These are phyloP conservation scores for Poliocrania exsul DNA, from an alignment of 2,797 vertebrate genomes.

Conservation along the genomic window DNA sequence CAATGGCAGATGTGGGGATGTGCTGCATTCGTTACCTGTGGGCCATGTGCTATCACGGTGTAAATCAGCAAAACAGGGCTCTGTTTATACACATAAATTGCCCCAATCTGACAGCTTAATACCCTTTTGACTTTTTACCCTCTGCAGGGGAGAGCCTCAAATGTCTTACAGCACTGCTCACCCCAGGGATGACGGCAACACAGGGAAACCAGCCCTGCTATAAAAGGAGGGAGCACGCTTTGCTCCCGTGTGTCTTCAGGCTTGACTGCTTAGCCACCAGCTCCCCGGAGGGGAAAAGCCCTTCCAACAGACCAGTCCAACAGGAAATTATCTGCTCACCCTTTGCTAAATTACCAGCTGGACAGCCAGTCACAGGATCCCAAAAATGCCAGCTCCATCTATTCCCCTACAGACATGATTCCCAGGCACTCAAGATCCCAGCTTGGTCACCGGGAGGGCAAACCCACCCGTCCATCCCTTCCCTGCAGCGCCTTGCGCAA, in stretches of 20 bases:
- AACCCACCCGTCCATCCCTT: not conserved
- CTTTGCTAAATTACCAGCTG: conserved; percentile 50
- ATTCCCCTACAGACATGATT: conserved; percentile 44
- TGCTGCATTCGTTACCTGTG: conserved; percentile 66
- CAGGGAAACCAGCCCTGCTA: not conserved
- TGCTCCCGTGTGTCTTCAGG: conserved; percentile 41
- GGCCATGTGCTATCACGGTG: conserved; percentile 65
- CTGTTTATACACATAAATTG: conserved; percentile 74
- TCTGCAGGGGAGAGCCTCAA: conserved; percentile 57
- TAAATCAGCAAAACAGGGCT: conserved; percentile 71
- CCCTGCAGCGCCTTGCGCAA: conserved; percentile 31
- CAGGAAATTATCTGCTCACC: conserved; percentile 63
- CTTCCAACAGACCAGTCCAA: conserved; percentile 61
- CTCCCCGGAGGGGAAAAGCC: conserved; percentile 50
- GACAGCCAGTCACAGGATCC: conserved; percentile 34
- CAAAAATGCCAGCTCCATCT: conserved; percentile 37
- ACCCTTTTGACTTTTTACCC: conserved; percentile 73
- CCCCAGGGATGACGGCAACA: conserved; percentile 14
- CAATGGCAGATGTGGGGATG: conserved; percentile 68
- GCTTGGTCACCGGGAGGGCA: not conserved
- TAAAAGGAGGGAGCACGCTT: conserved; percentile 39
- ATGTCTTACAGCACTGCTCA: conserved; percentile 31
- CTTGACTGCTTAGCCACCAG: conserved; percentile 42
- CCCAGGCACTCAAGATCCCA: conserved; percentile 27
- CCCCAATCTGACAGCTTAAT: conserved; percentile 74